A percentile compares a stretch with the other conserved stretches of the same genome.
Evolutionary conservation across 2,888 invertebrate species (phyloP).

Genomic region (Punctoribates punctum): DNA sequence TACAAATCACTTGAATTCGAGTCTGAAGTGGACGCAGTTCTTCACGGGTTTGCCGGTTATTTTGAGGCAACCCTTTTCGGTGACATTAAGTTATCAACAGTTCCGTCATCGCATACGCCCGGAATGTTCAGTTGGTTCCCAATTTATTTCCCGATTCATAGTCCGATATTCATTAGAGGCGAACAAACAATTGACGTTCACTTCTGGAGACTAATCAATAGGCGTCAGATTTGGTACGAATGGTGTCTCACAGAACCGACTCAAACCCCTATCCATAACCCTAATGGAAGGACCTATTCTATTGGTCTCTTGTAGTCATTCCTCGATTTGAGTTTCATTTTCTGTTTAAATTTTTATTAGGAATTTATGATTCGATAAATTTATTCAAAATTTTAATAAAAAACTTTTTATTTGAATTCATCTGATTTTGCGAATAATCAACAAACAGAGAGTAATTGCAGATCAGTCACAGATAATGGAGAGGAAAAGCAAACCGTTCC

Average conservation of each 20-base stretch:
- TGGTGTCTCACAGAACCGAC: conserved; percentile 72
- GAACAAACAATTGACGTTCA: conserved; percentile 70
- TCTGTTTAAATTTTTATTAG: too few species aligned
- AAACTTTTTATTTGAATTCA: too few species aligned
- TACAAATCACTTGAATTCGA: conserved; percentile 66
- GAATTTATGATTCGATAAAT: too few species aligned
- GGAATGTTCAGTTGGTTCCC: conserved; percentile 99
- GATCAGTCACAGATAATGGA: too few species aligned
- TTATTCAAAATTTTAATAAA: too few species aligned
- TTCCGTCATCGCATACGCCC: conserved; percentile 78
- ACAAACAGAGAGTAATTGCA: too few species aligned
- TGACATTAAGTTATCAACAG: conserved; percentile 71
- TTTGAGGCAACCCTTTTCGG: conserved; percentile 85
- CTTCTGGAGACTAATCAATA: conserved; percentile 78
- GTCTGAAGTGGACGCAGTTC: conserved; percentile 68
- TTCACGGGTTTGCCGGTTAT: conserved; percentile 94
- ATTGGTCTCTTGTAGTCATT: conserved; percentile 58
- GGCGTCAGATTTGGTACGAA: conserved; percentile 91
- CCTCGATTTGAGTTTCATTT: not conserved
- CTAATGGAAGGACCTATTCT: conserved; percentile 68
- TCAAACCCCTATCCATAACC: conserved; percentile 64
- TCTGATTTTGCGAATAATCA: too few species aligned
- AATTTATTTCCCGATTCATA: conserved; percentile 78
- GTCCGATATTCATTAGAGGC: conserved; percentile 67
- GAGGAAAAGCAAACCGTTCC: too few species aligned